Percentiles rank a stretch among this genome's conserved stretches.
Evolutionary conservation across 2,888 invertebrate species (phyloP).

Genomic region (Lochmaea capreae): DNA sequence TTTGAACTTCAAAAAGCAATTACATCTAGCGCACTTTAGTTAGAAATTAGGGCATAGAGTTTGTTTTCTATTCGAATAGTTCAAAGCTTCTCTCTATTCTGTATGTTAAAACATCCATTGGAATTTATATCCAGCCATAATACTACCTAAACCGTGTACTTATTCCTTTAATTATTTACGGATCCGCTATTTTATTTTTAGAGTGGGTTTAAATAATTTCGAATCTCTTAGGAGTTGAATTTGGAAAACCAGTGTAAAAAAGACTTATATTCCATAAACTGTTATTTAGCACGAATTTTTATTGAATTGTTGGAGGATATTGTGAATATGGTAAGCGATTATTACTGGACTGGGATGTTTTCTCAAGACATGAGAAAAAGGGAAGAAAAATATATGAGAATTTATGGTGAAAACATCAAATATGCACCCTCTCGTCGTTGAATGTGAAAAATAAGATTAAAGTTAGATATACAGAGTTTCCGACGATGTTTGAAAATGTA

Average conservation of each 20-base stretch:
- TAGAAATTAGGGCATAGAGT: background rate
- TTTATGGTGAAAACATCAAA: slow-evolving; percentile 24
- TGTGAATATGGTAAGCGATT: slow-evolving; percentile 8
- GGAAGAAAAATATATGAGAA: slow-evolving; percentile 20
- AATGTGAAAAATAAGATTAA: slow-evolving; percentile 10
- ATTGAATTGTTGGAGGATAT: background rate
- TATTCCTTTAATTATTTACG: too few relatives aligned
- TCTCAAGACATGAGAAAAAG: background rate
- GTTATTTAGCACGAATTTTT: too few relatives aligned
- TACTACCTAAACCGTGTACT: background rate
- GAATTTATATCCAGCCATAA: background rate
- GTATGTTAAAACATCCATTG: background rate
- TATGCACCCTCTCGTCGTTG: slow-evolving; percentile 25
- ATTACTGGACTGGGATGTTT: background rate
- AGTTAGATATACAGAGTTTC: slow-evolving; percentile 17
- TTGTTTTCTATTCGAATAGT: background rate
- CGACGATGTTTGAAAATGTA: slow-evolving; percentile 6
- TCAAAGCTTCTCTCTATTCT: background rate
- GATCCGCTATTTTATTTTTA: too few relatives aligned
- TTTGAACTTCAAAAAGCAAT: background rate
- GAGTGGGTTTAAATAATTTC: too few relatives aligned
- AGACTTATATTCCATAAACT: too few relatives aligned
- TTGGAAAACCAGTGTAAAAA: too few relatives aligned
- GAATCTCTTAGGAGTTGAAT: too few relatives aligned
- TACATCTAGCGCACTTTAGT: background rate